Evolutionary conservation across 2,888 invertebrate species (phyloP), one percentile per base, ranked within the genome.

Genomic region (Calliopum simillimum): DNA sequence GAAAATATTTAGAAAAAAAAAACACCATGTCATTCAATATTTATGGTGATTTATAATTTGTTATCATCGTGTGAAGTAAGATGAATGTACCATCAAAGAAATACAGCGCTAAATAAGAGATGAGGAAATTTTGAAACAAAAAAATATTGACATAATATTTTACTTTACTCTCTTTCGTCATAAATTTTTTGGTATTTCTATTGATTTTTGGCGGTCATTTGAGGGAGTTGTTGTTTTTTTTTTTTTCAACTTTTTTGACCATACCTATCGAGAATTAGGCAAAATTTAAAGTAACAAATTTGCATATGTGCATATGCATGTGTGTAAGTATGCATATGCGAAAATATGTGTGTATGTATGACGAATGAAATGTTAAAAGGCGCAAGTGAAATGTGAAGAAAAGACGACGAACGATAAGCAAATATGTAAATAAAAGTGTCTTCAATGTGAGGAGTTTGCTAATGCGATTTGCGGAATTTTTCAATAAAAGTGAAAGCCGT

Each of bases 401-500:
- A 33, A 33, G 8, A 33, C 8, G 8, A 33, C 33, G 33, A 33
- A 33, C 33, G 33, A 33, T 33, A 33, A 8, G 8, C 33, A 33
- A 33, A 33, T 33, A 33, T 33, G 5, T 33, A 33, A 51, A 12
- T 53, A 21, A 1, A 16, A 51, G 51, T 19, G 51, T 53, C 1
- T 11, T 13, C 21, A 23, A 23, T 16, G 8, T 13, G 53, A 3
- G 53, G 11, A 4, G 53, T 21, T 14, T 53, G 23, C 53, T 19
- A 14, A 8, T 53, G 21, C 13, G 11, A 16, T 44, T 21, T 55
- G 53, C 65, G 65, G 65, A 65, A 65, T 65, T 65, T 65, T 53
- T 65, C 16, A 33, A 43, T 43, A 65, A 65, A 65, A 65, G 65
- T 51, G 65, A 65, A 65, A 65, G 65, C 23, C 23, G 33, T 25